These are phyloP conservation scores for Belonocnema kinseyi DNA, from an alignment of 1,140 invertebrate genomes.

Conservation along the genomic window DNA sequence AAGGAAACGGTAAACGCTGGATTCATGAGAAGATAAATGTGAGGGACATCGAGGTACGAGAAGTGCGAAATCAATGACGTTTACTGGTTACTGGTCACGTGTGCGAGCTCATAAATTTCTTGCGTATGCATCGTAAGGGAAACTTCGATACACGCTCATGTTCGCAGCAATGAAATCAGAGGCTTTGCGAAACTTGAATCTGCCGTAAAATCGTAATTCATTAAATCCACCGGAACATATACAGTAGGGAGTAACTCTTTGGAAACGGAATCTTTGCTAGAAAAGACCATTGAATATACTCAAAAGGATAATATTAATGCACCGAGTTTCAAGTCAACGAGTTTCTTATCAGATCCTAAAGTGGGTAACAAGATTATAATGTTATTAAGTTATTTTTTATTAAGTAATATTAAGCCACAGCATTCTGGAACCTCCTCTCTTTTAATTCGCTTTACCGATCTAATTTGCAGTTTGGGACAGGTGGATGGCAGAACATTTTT, in stretches of 20 bases:
- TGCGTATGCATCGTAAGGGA: slow-evolving; percentile 43
- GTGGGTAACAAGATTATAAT: neutral
- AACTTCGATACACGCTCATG: slow-evolving; percentile 38
- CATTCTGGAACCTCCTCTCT: too few species aligned
- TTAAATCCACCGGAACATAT: slow-evolving; percentile 40
- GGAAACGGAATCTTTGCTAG: slow-evolving; percentile 1
- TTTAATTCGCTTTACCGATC: neutral
- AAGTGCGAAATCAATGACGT: slow-evolving; percentile 53
- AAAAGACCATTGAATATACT: slow-evolving; percentile 31
- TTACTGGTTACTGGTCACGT: slow-evolving; percentile 52
- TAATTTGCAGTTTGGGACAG: neutral
- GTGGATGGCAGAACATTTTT: too few species aligned
- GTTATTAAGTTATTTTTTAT: neutral
- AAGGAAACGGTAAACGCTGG: slow-evolving; percentile 44
- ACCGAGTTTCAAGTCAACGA: slow-evolving; percentile 11
- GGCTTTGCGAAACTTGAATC: slow-evolving; percentile 29
- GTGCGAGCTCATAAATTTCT: slow-evolving; percentile 50
- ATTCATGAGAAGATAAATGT: slow-evolving; percentile 38
- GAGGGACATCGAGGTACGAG: slow-evolving; percentile 40
- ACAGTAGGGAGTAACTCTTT: neutral
- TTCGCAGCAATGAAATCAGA: slow-evolving; percentile 38
- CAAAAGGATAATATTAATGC: slow-evolving; percentile 30
- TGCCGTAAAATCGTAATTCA: slow-evolving; percentile 35
- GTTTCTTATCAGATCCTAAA: slow-evolving; percentile 30
- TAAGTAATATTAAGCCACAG: neutral